Percentiles rank a stretch among this genome's conserved stretches.
Conservation (phyloP, 2,113 vertebrate genomes). For the Acanthisitta chloris region DNA sequence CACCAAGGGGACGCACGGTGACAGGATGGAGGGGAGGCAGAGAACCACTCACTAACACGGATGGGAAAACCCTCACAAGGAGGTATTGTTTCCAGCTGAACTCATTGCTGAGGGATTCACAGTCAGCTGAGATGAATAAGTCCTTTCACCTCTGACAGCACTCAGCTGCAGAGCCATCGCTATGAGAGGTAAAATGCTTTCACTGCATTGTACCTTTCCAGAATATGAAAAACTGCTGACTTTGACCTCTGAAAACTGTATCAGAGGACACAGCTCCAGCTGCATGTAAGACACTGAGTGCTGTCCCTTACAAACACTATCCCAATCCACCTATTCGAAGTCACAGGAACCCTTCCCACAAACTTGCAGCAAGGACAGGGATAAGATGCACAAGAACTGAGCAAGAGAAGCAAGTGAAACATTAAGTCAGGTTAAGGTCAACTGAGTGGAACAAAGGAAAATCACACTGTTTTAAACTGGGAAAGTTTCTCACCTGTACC, state of each 20-base stretch:
- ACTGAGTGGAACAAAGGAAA: neutral
- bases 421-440: neutral
- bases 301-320: neutral
- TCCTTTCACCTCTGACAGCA: constrained; percentile 37
- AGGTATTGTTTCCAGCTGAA: constrained; percentile 46
- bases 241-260: neutral
- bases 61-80: neutral
- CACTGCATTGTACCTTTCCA: constrained; percentile 26
- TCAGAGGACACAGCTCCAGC: accelerated
- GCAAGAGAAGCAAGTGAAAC: neutral
- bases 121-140: constrained; percentile 29
- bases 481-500: neutral
- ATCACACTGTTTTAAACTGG: neutral
- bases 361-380: neutral
- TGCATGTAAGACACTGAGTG: neutral
- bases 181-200: constrained; percentile 39
- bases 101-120: neutral
- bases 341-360: neutral
- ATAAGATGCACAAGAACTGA: neutral
- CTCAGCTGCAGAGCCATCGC: constrained; percentile 18
- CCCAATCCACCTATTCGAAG: neutral
- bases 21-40: neutral
- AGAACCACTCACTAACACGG: accelerated
- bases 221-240: neutral
- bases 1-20: neutral